phyloP scores from a whole-genome alignment of 2,888 invertebrate genomes.

The Glaucopsyche alexis region DNA sequence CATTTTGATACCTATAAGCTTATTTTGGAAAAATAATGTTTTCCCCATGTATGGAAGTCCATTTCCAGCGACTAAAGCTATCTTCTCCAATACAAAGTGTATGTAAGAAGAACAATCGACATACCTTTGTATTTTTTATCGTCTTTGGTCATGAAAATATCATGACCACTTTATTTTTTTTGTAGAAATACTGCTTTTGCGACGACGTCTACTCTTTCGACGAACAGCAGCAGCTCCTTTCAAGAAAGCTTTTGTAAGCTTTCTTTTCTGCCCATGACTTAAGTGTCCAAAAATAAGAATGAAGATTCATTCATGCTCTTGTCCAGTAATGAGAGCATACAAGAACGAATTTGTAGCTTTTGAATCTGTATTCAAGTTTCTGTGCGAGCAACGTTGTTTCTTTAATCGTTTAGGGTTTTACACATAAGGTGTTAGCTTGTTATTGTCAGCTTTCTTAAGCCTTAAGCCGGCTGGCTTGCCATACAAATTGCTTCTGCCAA shows the following conservation, averaged over 20 bases:
- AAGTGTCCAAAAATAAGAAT: conserved; percentile 26
- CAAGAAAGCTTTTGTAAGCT: no score
- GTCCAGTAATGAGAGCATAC: conserved; percentile 25
- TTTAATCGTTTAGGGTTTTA: conserved; percentile 24
- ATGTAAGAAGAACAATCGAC: conserved; percentile 31
- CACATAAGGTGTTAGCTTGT: conserved; percentile 26
- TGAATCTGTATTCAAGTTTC: conserved; percentile 22
- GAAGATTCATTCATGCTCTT: conserved; percentile 27
- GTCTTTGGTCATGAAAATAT: conserved; percentile 27
- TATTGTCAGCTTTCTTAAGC: conserved; percentile 8
- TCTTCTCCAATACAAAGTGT: conserved; percentile 31
- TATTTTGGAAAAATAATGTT: no score
- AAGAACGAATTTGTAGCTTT: conserved; percentile 23
- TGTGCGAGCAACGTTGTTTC: conserved; percentile 26
- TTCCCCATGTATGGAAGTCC: no score
- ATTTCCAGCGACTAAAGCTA: conserved; percentile 30
- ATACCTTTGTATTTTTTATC: conserved; percentile 24
- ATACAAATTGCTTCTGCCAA: no score
- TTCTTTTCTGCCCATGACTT: conserved; percentile 29
- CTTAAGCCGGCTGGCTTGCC: no score
- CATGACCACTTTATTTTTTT: conserved; percentile 30
- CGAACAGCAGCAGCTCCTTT: conserved; percentile 26
- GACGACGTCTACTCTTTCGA: conserved; percentile 23
- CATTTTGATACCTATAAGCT: no score
- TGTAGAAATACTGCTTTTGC: conserved; percentile 15